Evolutionary conservation across 2,797 vertebrate species (phyloP).

Genomic region (Adelosebastes latens): DNA sequence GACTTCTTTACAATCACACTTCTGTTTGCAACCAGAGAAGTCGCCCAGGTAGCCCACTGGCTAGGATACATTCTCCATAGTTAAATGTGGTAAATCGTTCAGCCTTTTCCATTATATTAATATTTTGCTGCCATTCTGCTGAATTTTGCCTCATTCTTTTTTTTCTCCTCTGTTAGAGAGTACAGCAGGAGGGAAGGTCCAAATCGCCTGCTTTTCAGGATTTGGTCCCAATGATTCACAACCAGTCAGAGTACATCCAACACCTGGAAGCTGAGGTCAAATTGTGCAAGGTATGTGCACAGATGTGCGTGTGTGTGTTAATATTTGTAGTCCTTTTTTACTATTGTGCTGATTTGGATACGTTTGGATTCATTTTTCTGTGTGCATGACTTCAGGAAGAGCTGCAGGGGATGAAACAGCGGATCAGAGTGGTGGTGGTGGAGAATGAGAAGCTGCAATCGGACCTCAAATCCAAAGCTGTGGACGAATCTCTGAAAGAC

Average conservation of each 20-base stretch:
- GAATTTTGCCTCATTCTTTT: neutral
- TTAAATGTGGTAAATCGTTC: neutral
- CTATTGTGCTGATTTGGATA: neutral
- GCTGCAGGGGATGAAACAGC: constrained; percentile 87
- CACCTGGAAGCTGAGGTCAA: constrained; percentile 95
- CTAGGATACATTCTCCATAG: neutral
- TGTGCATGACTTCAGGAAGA: constrained; percentile 84
- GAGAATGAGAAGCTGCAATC: constrained; percentile 90
- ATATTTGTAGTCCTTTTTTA: neutral
- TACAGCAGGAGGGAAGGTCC: constrained; percentile 66
- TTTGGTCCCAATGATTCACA: constrained; percentile 88
- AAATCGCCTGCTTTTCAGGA: constrained; percentile 78
- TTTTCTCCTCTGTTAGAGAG: constrained; percentile 61
- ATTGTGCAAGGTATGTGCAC: constrained; percentile 89
- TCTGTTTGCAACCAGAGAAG: too few species aligned
- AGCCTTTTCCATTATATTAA: neutral
- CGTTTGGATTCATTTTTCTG: neutral
- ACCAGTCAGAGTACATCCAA: constrained; percentile 93
- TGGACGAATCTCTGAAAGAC: constrained; percentile 81
- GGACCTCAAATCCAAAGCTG: constrained; percentile 82
- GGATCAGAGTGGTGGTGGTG: constrained; percentile 84
- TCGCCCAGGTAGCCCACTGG: too few species aligned
- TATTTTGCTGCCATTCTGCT: neutral
- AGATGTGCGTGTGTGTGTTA: neutral
- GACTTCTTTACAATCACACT: too few species aligned